Evolutionary conservation across 2,888 invertebrate species (phyloP).

Genomic region (Colletes collaris): DNA sequence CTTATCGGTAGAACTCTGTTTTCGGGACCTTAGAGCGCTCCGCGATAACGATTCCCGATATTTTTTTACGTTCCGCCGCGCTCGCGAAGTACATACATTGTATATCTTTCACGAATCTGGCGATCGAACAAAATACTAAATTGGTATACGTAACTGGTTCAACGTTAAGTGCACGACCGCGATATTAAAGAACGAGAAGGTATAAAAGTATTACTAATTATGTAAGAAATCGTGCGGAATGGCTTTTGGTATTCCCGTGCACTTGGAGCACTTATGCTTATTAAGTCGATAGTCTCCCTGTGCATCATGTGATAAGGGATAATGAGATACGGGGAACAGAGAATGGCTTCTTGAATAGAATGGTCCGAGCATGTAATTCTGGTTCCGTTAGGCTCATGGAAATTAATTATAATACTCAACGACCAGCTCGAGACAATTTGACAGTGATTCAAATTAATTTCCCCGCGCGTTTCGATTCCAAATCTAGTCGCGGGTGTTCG

Average conservation of each 20-base stretch:
- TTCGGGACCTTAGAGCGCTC: neutral
- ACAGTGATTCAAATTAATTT: constrained; percentile 27
- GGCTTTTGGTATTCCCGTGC: constrained; percentile 17
- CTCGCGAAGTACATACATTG: no score
- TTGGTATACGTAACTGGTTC: neutral
- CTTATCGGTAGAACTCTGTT: constrained; percentile 12
- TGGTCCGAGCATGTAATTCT: constrained; percentile 29
- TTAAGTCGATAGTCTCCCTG: constrained; percentile 58
- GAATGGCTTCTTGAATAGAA: constrained; percentile 47
- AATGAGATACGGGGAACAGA: constrained; percentile 42
- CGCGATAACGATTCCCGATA: neutral
- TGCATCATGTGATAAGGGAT: constrained; percentile 52
- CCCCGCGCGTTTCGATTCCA: neutral
- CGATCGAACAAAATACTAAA: neutral
- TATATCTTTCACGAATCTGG: no score
- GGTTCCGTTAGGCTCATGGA: constrained; percentile 31
- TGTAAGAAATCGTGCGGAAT: constrained; percentile 27
- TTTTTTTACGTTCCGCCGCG: no score
- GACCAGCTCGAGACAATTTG: neutral
- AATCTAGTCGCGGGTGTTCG: no score
- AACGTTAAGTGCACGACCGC: neutral
- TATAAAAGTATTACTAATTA: constrained; percentile 33
- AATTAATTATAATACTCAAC: constrained; percentile 44
- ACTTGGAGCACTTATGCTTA: constrained; percentile 57
- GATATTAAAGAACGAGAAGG: neutral